These are phyloP conservation scores for Dendrolimus pini DNA, from an alignment of 2,888 invertebrate genomes.

Conservation along the genomic window DNA sequence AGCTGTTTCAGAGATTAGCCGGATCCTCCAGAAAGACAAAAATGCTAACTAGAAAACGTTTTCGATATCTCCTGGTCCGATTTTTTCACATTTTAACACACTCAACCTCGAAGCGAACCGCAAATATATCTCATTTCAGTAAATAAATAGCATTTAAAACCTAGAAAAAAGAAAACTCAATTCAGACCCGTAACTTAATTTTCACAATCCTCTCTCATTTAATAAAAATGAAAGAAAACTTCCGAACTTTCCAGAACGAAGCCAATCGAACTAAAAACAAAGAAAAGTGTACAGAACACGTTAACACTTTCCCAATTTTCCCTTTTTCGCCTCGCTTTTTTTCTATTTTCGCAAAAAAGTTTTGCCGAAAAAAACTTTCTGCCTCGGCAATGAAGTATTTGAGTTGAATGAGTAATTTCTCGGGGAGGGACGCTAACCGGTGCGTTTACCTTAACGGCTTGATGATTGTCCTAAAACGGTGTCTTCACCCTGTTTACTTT, in stretches of 20 bases:
- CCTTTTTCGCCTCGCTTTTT: conserved; percentile 6
- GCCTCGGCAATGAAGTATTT: conserved; percentile 8
- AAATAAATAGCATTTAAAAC: too few species aligned
- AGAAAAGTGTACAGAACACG: conserved; percentile 13
- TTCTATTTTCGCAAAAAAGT: background rate
- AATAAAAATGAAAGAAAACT: background rate
- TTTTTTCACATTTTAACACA: too few species aligned
- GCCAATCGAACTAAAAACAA: conserved; percentile 12
- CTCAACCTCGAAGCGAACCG: too few species aligned
- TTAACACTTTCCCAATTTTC: conserved; percentile 8
- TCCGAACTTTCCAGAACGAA: conserved; percentile 5
- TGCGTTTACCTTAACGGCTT: conserved; percentile 5
- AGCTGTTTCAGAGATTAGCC: too few species aligned
- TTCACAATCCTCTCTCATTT: background rate
- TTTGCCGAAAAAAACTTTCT: background rate
- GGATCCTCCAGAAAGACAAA: too few species aligned
- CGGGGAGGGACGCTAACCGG: conserved; percentile 5
- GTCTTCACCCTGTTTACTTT: background rate
- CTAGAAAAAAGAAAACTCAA: conserved; percentile 1
- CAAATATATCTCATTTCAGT: too few species aligned
- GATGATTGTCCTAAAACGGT: conserved; percentile 7
- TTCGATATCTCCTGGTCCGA: too few species aligned
- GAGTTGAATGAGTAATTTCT: conserved; percentile 14
- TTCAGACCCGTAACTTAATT: background rate
- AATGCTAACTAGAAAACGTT: too few species aligned